phyloP scores from a whole-genome alignment of 2,888 invertebrate species.

The Lamellibrachia satsuma region DNA sequence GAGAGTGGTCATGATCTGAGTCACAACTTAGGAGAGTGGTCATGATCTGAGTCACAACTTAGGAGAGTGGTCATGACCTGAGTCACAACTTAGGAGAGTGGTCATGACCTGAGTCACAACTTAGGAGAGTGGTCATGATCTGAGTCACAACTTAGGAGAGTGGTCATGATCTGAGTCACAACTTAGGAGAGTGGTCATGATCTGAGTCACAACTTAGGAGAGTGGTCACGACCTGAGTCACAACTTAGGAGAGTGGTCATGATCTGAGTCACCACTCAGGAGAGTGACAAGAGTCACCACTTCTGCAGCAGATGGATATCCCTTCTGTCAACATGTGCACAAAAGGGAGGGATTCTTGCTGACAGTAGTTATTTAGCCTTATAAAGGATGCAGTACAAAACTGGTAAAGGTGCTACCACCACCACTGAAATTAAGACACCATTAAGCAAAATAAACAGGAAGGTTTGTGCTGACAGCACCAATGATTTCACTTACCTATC shows the following conservation, averaged over 20 bases:
- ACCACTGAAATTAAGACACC: neutral
- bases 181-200: neutral
- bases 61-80: no score
- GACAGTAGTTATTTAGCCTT: neutral
- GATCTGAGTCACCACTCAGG: no score
- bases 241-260: no score
- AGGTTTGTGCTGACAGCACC: neutral
- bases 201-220: no score
- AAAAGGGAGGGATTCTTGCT: neutral
- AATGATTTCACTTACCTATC: slow-evolving; percentile 68
- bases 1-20: no score
- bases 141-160: neutral
- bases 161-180: neutral
- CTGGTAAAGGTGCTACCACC: neutral
- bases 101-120: neutral
- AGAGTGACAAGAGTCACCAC: no score
- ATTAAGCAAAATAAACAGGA: neutral
- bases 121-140: neutral
- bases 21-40: no score
- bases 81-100: no score
- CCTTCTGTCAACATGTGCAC: neutral
- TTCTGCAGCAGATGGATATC: no score
- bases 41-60: neutral
- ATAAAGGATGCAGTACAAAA: neutral
- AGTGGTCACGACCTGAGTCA: no score